Conservation (phyloP, 2,888 invertebrate genomes). For the Agriotes lineatus region DNA sequence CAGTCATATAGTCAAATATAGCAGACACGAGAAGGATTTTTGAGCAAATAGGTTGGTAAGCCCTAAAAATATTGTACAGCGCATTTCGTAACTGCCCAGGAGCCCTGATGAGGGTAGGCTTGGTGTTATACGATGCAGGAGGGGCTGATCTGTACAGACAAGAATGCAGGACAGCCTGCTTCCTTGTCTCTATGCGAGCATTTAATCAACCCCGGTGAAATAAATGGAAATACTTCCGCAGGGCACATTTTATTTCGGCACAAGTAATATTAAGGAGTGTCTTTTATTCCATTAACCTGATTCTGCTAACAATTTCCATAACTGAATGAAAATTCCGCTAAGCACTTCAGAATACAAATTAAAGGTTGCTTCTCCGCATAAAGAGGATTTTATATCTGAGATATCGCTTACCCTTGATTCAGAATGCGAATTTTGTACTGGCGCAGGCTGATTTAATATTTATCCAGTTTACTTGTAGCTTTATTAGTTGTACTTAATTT, state of each 20-base stretch:
- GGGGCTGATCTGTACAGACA: too few relatives aligned
- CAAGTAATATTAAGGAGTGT: conserved; percentile 55
- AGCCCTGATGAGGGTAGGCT: too few relatives aligned
- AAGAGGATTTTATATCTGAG: conserved; percentile 9
- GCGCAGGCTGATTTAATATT: background rate
- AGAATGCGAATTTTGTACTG: background rate
- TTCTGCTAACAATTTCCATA: conserved; percentile 43
- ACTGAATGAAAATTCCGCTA: conserved; percentile 31
- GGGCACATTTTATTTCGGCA: conserved; percentile 51
- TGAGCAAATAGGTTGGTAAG: too few relatives aligned
- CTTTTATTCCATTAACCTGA: conserved; percentile 58
- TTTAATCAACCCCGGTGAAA: background rate
- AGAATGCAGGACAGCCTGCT: too few relatives aligned
- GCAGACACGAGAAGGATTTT: too few relatives aligned
- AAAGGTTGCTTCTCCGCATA: conserved; percentile 22
- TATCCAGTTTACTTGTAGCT: background rate
- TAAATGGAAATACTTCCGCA: background rate
- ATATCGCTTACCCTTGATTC: conserved; percentile 13
- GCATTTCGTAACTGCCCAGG: too few relatives aligned
- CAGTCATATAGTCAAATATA: too few relatives aligned
- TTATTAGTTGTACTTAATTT: too few relatives aligned
- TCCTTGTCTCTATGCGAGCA: too few relatives aligned
- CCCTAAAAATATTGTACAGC: too few relatives aligned
- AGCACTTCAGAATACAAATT: conserved; percentile 32
- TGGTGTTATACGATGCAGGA: too few relatives aligned